These are phyloP conservation scores for Samia ricini DNA, from an alignment of 1,140 invertebrate species.

Conservation along the genomic window DNA sequence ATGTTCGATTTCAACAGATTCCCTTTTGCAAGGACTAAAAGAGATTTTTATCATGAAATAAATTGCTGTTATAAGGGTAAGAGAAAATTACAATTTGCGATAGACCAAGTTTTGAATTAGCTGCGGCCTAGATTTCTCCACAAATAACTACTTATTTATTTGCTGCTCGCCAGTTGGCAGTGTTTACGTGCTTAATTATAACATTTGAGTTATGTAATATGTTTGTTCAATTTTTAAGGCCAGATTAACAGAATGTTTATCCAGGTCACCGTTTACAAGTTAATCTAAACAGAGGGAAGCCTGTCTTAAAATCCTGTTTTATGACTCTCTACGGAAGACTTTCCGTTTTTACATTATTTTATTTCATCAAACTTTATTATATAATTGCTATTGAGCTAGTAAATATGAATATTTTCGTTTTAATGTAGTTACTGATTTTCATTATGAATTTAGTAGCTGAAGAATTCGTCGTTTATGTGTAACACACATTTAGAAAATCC, in stretches of 20 bases:
- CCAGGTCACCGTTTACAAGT: no score
- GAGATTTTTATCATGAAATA: constrained; percentile 65
- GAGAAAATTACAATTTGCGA: constrained; percentile 70
- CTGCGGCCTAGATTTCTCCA: constrained; percentile 44
- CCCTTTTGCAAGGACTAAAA: constrained; percentile 64
- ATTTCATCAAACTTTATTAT: not conserved
- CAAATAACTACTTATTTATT: constrained; percentile 28
- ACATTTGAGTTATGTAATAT: constrained; percentile 7
- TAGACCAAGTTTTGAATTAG: constrained; percentile 62
- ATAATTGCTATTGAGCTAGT: not conserved
- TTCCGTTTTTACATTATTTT: not conserved
- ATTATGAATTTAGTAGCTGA: not conserved
- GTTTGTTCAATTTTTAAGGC: not conserved
- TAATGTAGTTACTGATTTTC: not conserved
- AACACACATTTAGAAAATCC: not conserved
- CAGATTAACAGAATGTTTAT: no score
- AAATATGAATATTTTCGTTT: not conserved
- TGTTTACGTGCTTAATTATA: constrained; percentile 15
- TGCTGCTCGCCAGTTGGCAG: constrained; percentile 19
- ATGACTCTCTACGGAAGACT: not conserved
- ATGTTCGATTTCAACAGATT: constrained; percentile 64
- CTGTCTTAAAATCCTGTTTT: not conserved
- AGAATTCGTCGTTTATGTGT: not conserved
- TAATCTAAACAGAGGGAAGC: not conserved
- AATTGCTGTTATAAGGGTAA: constrained; percentile 53